These are phyloP conservation scores for Rynchops niger DNA, from an alignment of 2,113 vertebrate species.

Conservation along the genomic window DNA sequence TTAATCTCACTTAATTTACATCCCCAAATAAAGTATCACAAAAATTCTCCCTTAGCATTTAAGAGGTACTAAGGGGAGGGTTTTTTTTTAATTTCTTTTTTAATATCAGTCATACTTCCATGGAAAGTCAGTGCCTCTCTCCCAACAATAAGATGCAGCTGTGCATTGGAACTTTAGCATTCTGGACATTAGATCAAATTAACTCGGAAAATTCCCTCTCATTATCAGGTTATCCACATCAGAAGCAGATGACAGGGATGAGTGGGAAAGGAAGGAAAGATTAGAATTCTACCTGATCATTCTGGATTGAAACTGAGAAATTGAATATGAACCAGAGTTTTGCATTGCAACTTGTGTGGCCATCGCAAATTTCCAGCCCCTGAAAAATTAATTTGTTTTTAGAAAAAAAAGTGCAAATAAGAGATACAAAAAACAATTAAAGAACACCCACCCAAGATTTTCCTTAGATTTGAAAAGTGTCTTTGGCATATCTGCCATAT, in stretches of 20 bases:
- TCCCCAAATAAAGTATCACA: not conserved
- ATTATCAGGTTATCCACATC: not conserved
- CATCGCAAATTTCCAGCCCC: constrained; percentile 98
- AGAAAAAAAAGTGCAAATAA: not conserved
- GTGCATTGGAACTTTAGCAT: not conserved
- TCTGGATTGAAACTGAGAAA: constrained; percentile 96
- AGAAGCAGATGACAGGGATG: not conserved
- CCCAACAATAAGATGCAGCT: not conserved
- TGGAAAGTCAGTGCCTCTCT: not conserved
- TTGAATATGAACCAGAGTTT: constrained; percentile 97
- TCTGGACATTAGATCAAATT: not conserved
- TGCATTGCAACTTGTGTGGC: constrained; percentile 98
- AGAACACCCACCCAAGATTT: not conserved
- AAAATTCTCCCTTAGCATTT: not conserved
- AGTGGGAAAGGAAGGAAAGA: not conserved
- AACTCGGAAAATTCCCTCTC: not conserved
- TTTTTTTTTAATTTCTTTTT: fast-evolving
- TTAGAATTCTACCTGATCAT: constrained; percentile 90
- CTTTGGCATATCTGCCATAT: not conserved
- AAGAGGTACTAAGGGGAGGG: not conserved
- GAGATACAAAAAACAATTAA: not conserved
- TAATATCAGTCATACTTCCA: not conserved
- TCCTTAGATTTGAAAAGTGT: not conserved
- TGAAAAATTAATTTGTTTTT: constrained; percentile 60
- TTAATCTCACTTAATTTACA: not conserved